Base-by-base conservation (phyloP, 2,797 vertebrate genomes). In the Dermochelys coriacea region DNA sequence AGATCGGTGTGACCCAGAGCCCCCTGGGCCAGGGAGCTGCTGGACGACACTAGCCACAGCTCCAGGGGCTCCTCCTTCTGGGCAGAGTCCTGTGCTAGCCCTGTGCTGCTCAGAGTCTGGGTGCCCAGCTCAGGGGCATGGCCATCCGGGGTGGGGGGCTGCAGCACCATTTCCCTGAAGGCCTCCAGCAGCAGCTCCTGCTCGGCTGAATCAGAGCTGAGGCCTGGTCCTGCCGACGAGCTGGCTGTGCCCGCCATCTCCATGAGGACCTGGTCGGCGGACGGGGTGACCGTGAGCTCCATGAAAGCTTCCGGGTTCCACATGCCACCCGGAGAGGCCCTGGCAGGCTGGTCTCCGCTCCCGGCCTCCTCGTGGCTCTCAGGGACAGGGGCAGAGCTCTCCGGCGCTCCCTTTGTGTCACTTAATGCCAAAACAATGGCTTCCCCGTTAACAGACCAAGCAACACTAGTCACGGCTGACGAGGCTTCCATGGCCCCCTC, bases 331-430 rank as follows among this genome's bases (percentile, higher is more conserved):
- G 59, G 37, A 84, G 95, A 94, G 50, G 81, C 64, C 54, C 54
- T 92, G 41, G 96, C 85, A 9, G 91, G 95, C 2, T 98, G 97
- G 88, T 99, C 99, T 29, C 99, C 99, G 7, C 99, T 99, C 54
- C 99, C 99, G 5, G 97, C 98, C 34, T 98, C 98, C 51, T 99
- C 99, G 51, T 98, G 98, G 7, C 98, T 98, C 3, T 97, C 98
- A 0, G 98, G 85, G 83, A 94, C 41, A 96, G 89, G 8, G 89
- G 97, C 93, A 1, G 93, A 23, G 21, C 87, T 87, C 12, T 82
- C 89, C 14, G 64, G 77, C 6, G 10, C 49, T 4, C 68, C 77
- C n/a, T 84, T 89, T 18, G 45, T 77, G 25, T 82, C 97, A 74
- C 97, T 96, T 47, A 90, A 95, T 90, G 97, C 97, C 92, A 96